Percentiles rank a stretch among this genome's conserved stretches.
These are phyloP conservation scores for Dasysyrphus albostriatus DNA, from an alignment of 2,888 invertebrate genomes.

Conservation along the genomic window DNA sequence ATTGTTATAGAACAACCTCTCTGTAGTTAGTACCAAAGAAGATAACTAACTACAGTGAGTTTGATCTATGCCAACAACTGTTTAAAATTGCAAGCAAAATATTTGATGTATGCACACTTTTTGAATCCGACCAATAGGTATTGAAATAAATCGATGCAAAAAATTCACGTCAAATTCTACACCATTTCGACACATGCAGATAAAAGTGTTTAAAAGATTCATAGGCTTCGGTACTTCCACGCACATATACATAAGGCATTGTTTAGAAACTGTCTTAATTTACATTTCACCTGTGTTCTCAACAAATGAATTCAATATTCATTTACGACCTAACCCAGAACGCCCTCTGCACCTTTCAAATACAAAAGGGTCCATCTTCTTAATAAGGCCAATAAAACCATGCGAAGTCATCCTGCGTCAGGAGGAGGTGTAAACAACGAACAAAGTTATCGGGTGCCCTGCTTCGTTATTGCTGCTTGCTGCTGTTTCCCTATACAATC, in stretches of 20 bases:
- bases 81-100: too few relatives aligned
- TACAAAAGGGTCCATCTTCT: constrained; percentile 42
- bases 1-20: too few relatives aligned
- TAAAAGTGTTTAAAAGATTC: too few relatives aligned
- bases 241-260: not conserved
- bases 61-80: too few relatives aligned
- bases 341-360: constrained; percentile 9
- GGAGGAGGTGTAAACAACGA: constrained; percentile 61
- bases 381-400: constrained; percentile 60
- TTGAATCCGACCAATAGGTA: too few relatives aligned
- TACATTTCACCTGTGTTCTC: not conserved
- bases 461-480: constrained; percentile 69
- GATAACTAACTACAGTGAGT: too few relatives aligned
- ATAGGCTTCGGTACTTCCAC: too few relatives aligned
- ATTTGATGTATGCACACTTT: too few relatives aligned
- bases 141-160: too few relatives aligned
- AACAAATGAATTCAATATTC: constrained; percentile 9
- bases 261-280: not conserved
- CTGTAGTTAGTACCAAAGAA: too few relatives aligned
- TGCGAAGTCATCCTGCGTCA: constrained; percentile 49
- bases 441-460: constrained; percentile 61
- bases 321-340: constrained; percentile 27
- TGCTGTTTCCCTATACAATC: constrained; percentile 57
- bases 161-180: too few relatives aligned
- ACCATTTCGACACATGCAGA: too few relatives aligned